Evolutionary conservation across 1,140 invertebrate species (phyloP), one percentile per base, ranked within the genome.

Genomic region (Brachionus manjavacas): DNA sequence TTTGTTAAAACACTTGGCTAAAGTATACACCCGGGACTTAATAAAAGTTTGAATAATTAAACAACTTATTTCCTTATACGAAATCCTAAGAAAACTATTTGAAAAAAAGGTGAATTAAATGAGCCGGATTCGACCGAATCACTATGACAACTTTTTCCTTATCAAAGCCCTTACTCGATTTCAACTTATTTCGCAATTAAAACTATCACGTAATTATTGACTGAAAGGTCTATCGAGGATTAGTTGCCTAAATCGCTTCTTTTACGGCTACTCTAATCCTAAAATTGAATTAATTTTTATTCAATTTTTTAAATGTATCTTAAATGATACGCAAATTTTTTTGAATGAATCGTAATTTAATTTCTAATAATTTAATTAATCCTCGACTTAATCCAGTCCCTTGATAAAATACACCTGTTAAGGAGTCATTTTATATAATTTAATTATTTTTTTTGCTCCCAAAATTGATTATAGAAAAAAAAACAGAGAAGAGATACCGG

Each of bases 321-420:
- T 60, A 60, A 60, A 60, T 60, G 52, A 60, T 60, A 60, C 8
- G 52, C 20, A 60, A 60, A 20, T 60, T 60, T 60, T 60, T 60
- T 60, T 60, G 52, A 60, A 60, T 60, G 52, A 60, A 60, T 60
- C 52, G 52, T 60, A 60, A 60, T 60, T 60, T 60, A 60, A 60
- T 60, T 60, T 60, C 52, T 60, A 60, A 60, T 60, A 60, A 60
- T 60, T 60, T 60, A 60, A 60, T 60, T 60, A 60, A 60, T 60
- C 52, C 52, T 60, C 52, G 16, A 60, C 52, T 60, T 60, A 60
- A 60, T 60, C 52, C 52, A 60, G 52, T 60, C 52, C 52, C 52
- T 60, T 60, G 52, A 60, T 60, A 60, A 60, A 60, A 60, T 60
- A 60, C 52, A 60, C 52, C 52, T 60, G 52, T 60, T 60, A 60